Evolutionary conservation across 2,888 invertebrate genomes (phyloP).

Genomic region (Creontiades dilutus): DNA sequence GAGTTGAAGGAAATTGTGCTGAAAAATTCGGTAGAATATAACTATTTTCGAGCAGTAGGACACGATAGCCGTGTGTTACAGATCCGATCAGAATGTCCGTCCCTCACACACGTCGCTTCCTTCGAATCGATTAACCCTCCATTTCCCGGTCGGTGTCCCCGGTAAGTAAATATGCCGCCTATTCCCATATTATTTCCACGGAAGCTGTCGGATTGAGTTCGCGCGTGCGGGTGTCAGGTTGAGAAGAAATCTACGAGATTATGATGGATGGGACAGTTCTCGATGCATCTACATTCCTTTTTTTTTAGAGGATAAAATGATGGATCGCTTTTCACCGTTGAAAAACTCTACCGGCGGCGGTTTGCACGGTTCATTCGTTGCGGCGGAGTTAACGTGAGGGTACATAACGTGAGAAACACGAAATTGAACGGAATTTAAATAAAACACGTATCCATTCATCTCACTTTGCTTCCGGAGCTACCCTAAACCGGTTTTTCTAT

Average conservation of each 20-base stretch:
- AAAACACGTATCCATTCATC: no score
- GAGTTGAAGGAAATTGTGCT: no score
- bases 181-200: neutral
- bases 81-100: no score
- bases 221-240: conserved; percentile 17
- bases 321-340: neutral
- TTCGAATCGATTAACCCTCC: neutral
- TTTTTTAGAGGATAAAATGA: conserved; percentile 19
- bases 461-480: no score
- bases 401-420: no score
- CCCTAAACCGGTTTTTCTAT: no score
- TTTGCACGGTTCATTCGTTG: neutral
- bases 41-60: no score
- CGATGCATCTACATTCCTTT: neutral
- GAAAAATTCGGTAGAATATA: no score
- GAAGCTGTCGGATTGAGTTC: neutral
- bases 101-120: neutral
- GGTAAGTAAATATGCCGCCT: no score
- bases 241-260: conserved; percentile 25
- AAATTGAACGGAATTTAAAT: no score
- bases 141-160: neutral
- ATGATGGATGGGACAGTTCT: conserved; percentile 6
- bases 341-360: neutral
- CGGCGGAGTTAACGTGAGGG: no score
- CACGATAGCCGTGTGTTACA: no score